Evolutionary conservation across 2,888 invertebrate species (phyloP).

Genomic region (Nebria brevicollis): DNA sequence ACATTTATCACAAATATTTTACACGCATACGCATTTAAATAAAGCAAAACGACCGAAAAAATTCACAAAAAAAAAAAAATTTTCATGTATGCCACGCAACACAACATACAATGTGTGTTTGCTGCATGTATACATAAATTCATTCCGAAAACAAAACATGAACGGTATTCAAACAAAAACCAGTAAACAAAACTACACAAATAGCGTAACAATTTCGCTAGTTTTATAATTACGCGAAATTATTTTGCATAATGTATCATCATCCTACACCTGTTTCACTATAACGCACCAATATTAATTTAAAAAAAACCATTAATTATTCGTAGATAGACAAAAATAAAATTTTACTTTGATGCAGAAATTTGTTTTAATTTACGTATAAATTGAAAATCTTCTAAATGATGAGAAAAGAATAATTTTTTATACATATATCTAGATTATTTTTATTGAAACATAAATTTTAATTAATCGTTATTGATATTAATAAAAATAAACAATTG

Average conservation of each 20-base stretch:
- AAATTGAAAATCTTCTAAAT: too few relatives aligned
- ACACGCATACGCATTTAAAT: conserved; percentile 8
- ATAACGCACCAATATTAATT: background rate
- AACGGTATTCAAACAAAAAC: background rate
- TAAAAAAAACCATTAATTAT: too few relatives aligned
- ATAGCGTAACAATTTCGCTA: background rate
- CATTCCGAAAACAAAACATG: background rate
- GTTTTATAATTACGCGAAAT: background rate
- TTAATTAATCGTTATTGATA: background rate
- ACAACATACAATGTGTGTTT: conserved; percentile 9
- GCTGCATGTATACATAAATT: conserved; percentile 20
- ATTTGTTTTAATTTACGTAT: too few relatives aligned
- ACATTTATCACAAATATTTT: conserved; percentile 14
- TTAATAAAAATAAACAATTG: background rate
- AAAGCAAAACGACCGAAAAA: conserved; percentile 10
- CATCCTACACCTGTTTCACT: background rate
- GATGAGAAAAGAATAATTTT: too few relatives aligned
- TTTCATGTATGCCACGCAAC: background rate
- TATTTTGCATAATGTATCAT: background rate
- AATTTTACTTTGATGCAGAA: too few relatives aligned
- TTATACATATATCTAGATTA: too few relatives aligned
- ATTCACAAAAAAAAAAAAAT: background rate
- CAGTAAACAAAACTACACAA: background rate
- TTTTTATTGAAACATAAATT: background rate
- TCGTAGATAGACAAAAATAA: too few relatives aligned